Evolutionary conservation across 2,113 vertebrate species (phyloP).

Genomic region (Ageneiosus marmoratus): DNA sequence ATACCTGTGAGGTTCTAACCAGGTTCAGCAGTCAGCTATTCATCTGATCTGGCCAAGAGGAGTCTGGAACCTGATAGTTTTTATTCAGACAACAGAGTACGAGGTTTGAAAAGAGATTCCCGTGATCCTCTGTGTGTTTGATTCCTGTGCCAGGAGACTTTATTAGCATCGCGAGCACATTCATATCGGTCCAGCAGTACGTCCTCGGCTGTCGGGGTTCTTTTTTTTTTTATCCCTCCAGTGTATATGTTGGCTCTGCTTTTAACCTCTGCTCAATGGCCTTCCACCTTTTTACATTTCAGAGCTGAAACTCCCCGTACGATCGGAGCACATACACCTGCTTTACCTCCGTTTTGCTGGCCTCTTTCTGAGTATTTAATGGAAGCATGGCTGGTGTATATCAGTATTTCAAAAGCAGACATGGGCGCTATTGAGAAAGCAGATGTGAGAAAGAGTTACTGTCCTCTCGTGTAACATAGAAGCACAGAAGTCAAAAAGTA

Average conservation of each 20-base stretch:
- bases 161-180: constrained; percentile 61
- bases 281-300: constrained; percentile 65
- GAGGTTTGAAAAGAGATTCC: constrained; percentile 39
- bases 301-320: constrained; percentile 19
- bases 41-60: neutral
- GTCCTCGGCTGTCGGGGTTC: constrained; percentile 55
- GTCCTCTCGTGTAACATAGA: neutral
- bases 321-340: neutral
- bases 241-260: constrained; percentile 60
- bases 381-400: neutral
- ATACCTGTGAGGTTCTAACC: neutral
- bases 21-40: neutral
- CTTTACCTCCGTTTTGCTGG: constrained; percentile 11
- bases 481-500: neutral
- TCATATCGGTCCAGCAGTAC: constrained; percentile 61
- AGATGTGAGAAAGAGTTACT: constrained; percentile 23
- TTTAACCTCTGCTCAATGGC: constrained; percentile 56
- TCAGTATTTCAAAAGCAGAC: constrained; percentile 33
- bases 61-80: neutral
- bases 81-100: constrained; percentile 8
- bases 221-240: constrained; percentile 27
- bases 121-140: constrained; percentile 36
- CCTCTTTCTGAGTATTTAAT: constrained; percentile 10
- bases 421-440: neutral
- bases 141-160: constrained; percentile 49